A percentile compares a stretch with the other conserved stretches of the same genome.
These are phyloP conservation scores for Phenganax stokvisi DNA, from an alignment of 92 coral and sea anemone genomes.

Conservation along the genomic window DNA sequence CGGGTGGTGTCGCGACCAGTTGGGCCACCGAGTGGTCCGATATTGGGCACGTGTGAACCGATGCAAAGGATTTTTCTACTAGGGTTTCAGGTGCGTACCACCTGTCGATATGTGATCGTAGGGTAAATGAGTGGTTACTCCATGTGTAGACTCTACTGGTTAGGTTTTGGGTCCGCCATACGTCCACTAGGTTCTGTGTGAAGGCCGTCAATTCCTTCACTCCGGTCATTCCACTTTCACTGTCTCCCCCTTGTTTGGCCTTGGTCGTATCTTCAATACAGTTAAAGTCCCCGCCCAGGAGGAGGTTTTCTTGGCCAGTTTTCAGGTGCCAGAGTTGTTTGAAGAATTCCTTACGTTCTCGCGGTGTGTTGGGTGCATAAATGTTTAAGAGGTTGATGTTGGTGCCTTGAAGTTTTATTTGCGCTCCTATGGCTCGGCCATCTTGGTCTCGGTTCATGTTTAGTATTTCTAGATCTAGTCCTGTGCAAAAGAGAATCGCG, in stretches of 20 bases:
- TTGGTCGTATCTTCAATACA: neutral
- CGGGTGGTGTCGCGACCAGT: neutral
- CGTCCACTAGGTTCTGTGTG: too few species aligned
- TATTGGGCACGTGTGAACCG: conserved; percentile 14
- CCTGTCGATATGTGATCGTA: conserved; percentile 25
- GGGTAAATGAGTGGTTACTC: neutral
- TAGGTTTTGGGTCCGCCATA: conserved; percentile 21
- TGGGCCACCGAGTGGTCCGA: conserved; percentile 40
- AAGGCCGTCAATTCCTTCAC: neutral
- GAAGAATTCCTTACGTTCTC: conserved; percentile 26
- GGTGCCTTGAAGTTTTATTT: neutral
- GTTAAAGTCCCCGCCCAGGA: conserved; percentile 46
- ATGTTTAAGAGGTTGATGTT: conserved; percentile 19
- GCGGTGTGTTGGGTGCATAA: conserved; percentile 32
- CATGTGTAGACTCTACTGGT: conserved; percentile 9
- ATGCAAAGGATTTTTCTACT: neutral
- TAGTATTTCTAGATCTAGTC: neutral
- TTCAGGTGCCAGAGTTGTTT: neutral
- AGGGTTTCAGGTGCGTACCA: neutral
- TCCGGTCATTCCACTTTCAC: neutral
- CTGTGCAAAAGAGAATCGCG: conserved; percentile 21
- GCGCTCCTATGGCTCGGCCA: conserved; percentile 1
- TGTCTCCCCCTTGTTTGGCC: conserved; percentile 38
- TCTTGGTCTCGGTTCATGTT: neutral
- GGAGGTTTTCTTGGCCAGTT: neutral